phyloP scores from a whole-genome alignment of 2,113 vertebrate genomes.

The Dipodomys spectabilis region DNA sequence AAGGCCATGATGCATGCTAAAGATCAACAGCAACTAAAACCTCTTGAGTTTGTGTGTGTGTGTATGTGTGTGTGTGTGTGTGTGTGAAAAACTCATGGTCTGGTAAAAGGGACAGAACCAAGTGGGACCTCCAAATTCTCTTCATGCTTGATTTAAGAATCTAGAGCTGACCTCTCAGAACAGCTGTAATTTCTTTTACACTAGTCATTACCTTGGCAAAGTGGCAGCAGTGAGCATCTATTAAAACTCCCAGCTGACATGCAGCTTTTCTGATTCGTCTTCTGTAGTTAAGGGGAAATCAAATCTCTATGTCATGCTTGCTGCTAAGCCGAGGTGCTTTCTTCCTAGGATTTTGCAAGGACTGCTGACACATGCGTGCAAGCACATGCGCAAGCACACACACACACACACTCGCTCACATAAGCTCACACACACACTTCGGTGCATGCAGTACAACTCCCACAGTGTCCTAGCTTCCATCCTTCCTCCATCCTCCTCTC shows the following conservation, averaged over 20 bases:
- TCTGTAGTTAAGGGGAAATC: constrained; percentile 64
- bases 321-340: constrained; percentile 44
- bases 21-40: not conserved
- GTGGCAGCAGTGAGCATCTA: not conserved
- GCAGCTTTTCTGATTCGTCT: constrained; percentile 7
- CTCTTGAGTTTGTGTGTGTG: not conserved
- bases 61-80: not conserved
- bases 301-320: constrained; percentile 30
- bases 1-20: not conserved
- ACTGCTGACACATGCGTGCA: not conserved
- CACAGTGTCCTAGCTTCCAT: not conserved
- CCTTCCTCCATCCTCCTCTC: constrained; percentile 6
- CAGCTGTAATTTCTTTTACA: constrained; percentile 46
- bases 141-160: not conserved
- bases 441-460: not conserved
- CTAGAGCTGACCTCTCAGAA: constrained; percentile 5
- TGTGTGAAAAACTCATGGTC: too few relatives aligned
- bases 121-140: not conserved
- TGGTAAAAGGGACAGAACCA: not conserved
- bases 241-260: constrained; percentile 63
- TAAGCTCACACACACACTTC: not conserved
- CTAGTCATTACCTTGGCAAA: constrained; percentile 60
- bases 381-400: not conserved
- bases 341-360: constrained; percentile 24
- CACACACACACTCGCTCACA: not conserved